phyloP scores from a whole-genome alignment of 2,888 invertebrate genomes.

The Dynastes hyllus region DNA sequence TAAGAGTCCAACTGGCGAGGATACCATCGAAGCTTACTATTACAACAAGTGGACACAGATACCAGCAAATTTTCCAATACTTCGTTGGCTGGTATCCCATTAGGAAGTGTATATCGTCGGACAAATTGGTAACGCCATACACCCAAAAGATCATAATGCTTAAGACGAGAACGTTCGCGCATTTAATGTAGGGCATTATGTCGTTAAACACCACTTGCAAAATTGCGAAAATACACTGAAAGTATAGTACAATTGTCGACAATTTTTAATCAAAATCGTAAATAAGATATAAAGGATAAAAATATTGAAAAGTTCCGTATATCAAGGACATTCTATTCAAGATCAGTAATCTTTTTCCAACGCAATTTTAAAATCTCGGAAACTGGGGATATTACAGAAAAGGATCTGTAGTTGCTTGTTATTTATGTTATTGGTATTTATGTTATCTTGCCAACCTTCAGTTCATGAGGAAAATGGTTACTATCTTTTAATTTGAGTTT shows the following conservation, averaged over 20 bases:
- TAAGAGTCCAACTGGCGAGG: too few species aligned
- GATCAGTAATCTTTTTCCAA: too few species aligned
- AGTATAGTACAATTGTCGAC: background rate
- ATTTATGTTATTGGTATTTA: too few species aligned
- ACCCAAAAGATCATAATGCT: slow-evolving; percentile 53
- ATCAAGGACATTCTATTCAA: too few species aligned
- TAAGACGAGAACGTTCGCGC: slow-evolving; percentile 27
- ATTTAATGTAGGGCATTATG: slow-evolving; percentile 6
- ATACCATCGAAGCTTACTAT: slow-evolving; percentile 26
- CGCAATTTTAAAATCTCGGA: too few species aligned
- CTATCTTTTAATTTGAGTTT: too few species aligned
- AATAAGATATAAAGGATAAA: background rate
- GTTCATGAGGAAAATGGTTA: too few species aligned
- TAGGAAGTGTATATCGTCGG: slow-evolving; percentile 57
- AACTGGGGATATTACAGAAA: too few species aligned
- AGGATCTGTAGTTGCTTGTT: too few species aligned
- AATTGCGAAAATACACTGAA: slow-evolving; percentile 47
- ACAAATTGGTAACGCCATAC: slow-evolving; percentile 53
- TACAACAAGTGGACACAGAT: slow-evolving; percentile 45
- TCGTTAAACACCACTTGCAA: slow-evolving; percentile 11
- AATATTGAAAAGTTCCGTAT: too few species aligned
- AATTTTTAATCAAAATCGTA: background rate
- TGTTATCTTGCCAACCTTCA: too few species aligned
- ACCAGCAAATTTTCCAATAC: slow-evolving; percentile 57
- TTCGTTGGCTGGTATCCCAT: slow-evolving; percentile 55